A percentile compares a stretch with the other conserved stretches of the same genome.
Evolutionary conservation across 2,797 vertebrate genomes (phyloP).

Genomic region (Rhinella marina): DNA sequence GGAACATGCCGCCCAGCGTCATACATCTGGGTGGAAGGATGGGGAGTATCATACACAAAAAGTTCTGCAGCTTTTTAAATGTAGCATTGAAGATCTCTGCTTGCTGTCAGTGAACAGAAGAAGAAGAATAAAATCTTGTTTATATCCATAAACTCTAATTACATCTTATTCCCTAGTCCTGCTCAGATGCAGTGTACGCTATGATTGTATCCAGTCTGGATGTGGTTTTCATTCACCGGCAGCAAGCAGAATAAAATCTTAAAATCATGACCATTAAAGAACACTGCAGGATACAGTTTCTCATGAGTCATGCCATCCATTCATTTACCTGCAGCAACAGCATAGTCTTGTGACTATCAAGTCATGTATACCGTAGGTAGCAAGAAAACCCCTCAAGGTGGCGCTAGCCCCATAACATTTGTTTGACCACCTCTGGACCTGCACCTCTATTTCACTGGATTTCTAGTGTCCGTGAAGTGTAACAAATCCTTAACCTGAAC

Average conservation of each 20-base stretch:
- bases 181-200: too few relatives aligned
- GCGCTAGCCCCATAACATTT: slow-evolving; percentile 13
- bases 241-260: too few relatives aligned
- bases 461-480: neutral
- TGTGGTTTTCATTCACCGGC: too few relatives aligned
- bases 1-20: neutral
- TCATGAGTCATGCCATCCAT: neutral
- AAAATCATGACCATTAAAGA: too few relatives aligned
- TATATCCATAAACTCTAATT: too few relatives aligned
- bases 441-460: neutral
- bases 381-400: neutral
- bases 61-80: neutral
- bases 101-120: neutral
- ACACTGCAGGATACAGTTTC: too few relatives aligned
- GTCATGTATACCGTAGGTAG: neutral
- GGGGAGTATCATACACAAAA: neutral
- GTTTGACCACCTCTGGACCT: neutral
- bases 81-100: neutral
- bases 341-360: neutral
- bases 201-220: too few relatives aligned
- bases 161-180: too few relatives aligned
- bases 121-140: too few relatives aligned
- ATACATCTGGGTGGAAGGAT: neutral
- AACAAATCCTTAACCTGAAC: neutral
- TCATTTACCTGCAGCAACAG: neutral